Evolutionary conservation across 2,797 vertebrate genomes (phyloP).

Genomic region (Triplophysa yarkandensis): DNA sequence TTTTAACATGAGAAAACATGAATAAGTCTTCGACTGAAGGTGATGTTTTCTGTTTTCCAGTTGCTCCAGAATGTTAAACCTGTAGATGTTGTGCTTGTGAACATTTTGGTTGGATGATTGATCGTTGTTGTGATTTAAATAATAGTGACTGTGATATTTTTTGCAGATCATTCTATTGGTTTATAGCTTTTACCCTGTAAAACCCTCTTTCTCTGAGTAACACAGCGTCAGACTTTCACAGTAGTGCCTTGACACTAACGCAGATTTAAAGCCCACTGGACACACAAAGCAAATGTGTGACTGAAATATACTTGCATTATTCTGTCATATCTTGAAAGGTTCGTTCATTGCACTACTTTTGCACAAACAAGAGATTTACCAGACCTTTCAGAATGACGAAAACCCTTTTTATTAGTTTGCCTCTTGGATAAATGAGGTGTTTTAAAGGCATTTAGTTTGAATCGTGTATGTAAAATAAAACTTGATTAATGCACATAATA

Average conservation of each 20-base stretch:
- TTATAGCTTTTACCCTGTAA: background rate
- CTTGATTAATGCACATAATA: conserved; percentile 19
- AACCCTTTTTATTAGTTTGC: background rate
- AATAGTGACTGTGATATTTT: background rate
- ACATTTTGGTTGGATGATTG: background rate
- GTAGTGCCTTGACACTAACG: conserved; percentile 16
- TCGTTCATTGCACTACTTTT: conserved; percentile 30
- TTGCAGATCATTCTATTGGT: background rate
- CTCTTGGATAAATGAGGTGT: background rate
- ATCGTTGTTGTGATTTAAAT: conserved; percentile 14
- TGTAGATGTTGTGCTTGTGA: background rate
- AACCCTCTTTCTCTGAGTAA: background rate
- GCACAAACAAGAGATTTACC: background rate
- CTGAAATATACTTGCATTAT: background rate
- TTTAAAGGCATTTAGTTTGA: conserved; percentile 23
- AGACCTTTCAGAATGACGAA: background rate
- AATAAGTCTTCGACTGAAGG: conserved; percentile 5
- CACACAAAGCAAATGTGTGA: background rate
- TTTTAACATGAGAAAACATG: conserved; percentile 16
- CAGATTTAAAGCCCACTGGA: background rate
- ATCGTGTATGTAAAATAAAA: conserved; percentile 12
- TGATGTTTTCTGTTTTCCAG: background rate
- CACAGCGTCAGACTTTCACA: background rate
- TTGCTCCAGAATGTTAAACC: background rate
- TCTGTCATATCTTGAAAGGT: background rate